These are phyloP conservation scores for Machaerirhynchus nigripectus DNA, from an alignment of 2,113 vertebrate species.

Conservation along the genomic window DNA sequence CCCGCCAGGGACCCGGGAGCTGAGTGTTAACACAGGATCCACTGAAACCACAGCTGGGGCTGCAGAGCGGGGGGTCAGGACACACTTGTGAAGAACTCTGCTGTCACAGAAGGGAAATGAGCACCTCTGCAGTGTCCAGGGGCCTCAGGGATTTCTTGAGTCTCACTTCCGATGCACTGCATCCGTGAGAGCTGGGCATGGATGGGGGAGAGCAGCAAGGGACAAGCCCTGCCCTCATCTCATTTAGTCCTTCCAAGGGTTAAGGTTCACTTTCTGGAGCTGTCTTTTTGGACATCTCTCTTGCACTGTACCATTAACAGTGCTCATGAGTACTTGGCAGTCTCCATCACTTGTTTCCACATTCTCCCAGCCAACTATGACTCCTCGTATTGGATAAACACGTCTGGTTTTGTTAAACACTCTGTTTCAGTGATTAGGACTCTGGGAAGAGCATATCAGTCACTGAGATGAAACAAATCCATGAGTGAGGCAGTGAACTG, in stretches of 20 bases:
- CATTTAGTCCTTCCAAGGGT: not conserved
- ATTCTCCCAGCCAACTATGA: not conserved
- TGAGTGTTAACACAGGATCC: not conserved
- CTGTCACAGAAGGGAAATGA: not conserved
- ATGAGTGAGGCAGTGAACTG: not conserved
- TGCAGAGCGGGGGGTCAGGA: not conserved
- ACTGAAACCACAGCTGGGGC: not conserved
- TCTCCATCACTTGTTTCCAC: not conserved
- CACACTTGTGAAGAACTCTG: not conserved
- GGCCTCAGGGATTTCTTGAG: rapidly evolving
- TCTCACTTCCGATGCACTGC: not conserved
- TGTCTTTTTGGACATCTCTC: not conserved
- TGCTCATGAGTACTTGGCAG: not conserved
- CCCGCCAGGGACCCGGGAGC: not conserved
- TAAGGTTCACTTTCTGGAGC: not conserved
- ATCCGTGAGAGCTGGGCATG: not conserved
- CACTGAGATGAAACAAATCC: not conserved
- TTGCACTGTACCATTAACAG: not conserved
- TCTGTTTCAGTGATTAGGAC: not conserved
- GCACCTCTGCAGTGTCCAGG: too few relatives aligned
- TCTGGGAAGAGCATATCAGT: conserved; percentile 8
- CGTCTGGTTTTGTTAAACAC: not conserved
- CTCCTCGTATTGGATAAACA: not conserved
- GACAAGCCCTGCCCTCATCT: not conserved
- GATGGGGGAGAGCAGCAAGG: not conserved